A percentile compares a stretch with the other conserved stretches of the same genome.
These are phyloP conservation scores for Dysdera silvatica DNA, from an alignment of 1,140 invertebrate genomes.

Conservation along the genomic window DNA sequence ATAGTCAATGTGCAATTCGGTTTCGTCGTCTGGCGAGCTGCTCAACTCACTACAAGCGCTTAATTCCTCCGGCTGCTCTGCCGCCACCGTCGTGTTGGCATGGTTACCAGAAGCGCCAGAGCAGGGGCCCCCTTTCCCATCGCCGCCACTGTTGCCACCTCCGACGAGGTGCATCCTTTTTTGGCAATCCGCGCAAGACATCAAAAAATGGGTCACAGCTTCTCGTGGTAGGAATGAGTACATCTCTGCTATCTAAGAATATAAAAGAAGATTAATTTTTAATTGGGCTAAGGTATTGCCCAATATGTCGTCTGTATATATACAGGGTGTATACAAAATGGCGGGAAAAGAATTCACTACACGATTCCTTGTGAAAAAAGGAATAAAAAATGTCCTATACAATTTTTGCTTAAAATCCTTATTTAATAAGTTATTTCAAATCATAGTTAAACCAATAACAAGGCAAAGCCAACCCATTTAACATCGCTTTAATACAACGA, in stretches of 20 bases:
- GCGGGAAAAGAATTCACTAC: too few relatives aligned
- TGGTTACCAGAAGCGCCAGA: constrained; percentile 8
- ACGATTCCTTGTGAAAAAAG: too few relatives aligned
- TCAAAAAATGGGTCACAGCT: constrained; percentile 86
- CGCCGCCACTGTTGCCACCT: background rate
- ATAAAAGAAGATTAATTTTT: too few relatives aligned
- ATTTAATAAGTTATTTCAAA: too few relatives aligned
- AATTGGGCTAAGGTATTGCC: too few relatives aligned
- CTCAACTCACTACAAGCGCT: constrained; percentile 8
- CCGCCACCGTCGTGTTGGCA: constrained; percentile 10
- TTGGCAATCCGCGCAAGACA: constrained; percentile 87
- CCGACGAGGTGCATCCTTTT: constrained; percentile 63
- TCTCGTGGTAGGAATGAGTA: constrained; percentile 90
- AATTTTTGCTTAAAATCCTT: too few relatives aligned
- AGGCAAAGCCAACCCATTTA: too few relatives aligned
- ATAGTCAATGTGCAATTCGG: constrained; percentile 56
- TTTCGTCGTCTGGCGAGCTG: constrained; percentile 3
- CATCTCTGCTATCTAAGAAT: constrained; percentile 93
- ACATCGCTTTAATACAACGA: too few relatives aligned
- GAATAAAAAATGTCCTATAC: too few relatives aligned
- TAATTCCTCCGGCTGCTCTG: constrained; percentile 2
- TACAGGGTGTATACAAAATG: too few relatives aligned
- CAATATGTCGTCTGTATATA: too few relatives aligned
- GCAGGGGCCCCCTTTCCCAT: background rate
- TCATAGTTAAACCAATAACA: too few relatives aligned